These are phyloP conservation scores for Pachydiplax longipennis DNA, from an alignment of 2,888 invertebrate genomes.

Conservation along the genomic window DNA sequence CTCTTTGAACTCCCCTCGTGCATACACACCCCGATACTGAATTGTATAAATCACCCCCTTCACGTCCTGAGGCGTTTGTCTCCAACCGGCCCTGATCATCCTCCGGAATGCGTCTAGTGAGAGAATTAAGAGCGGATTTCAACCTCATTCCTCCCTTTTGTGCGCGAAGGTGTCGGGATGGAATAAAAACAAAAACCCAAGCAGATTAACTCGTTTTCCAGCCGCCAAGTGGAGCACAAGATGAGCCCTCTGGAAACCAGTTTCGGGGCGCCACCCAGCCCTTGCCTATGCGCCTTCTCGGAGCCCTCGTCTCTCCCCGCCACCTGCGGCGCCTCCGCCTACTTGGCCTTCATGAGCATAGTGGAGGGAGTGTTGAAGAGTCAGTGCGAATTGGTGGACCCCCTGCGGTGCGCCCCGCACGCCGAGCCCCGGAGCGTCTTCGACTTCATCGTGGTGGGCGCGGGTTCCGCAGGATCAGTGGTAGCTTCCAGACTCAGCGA, in stretches of 20 bases:
- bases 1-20: too few relatives aligned
- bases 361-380: constrained; percentile 84
- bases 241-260: background rate
- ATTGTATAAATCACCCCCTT: too few relatives aligned
- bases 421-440: constrained; percentile 57
- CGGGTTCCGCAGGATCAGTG: constrained; percentile 70
- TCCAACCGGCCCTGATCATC: too few relatives aligned
- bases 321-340: constrained; percentile 83
- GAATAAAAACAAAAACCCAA: too few relatives aligned
- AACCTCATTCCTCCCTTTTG: too few relatives aligned
- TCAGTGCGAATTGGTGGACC: constrained; percentile 87
- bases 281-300: constrained; percentile 58
- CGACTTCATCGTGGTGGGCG: constrained; percentile 79
- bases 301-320: constrained; percentile 82
- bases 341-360: constrained; percentile 90
- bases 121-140: too few relatives aligned
- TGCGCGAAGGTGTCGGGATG: too few relatives aligned
- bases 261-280: background rate
- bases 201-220: background rate
- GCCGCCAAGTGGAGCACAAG: background rate
- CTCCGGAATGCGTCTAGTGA: too few relatives aligned
- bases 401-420: background rate
- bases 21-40: too few relatives aligned
- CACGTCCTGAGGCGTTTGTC: too few relatives aligned
- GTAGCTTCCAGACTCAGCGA: constrained; percentile 76